These are phyloP conservation scores for Elephantulus edwardii DNA, from an alignment of 2,113 vertebrate species.

Conservation along the genomic window DNA sequence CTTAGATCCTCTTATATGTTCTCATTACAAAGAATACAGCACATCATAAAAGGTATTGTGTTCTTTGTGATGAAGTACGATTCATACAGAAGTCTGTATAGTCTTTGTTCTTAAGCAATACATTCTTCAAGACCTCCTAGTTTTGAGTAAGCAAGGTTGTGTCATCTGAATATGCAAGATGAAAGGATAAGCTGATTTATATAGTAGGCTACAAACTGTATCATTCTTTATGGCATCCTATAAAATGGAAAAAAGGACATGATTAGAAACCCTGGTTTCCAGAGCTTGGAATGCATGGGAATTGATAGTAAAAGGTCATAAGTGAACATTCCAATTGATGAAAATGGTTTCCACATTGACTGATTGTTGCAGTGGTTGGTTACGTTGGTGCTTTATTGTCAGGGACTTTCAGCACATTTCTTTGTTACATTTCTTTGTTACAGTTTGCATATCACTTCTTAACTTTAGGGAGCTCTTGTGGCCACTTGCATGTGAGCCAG, in stretches of 20 bases:
- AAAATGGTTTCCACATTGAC: neutral
- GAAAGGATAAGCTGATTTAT: too few species aligned
- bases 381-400: neutral
- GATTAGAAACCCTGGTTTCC: neutral
- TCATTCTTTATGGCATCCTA: neutral
- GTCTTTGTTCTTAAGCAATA: too few species aligned
- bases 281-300: neutral
- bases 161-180: too few species aligned
- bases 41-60: too few species aligned
- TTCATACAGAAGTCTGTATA: too few species aligned
- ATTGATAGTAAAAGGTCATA: neutral
- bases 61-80: too few species aligned
- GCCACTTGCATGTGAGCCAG: neutral
- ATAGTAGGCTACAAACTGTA: neutral
- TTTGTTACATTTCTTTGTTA: neutral
- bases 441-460: neutral
- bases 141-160: too few species aligned
- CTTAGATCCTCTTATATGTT: too few species aligned
- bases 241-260: neutral
- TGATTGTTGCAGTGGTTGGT: neutral
- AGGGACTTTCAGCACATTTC: neutral
- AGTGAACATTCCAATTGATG: rapidly evolving
- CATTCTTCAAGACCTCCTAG: too few species aligned
- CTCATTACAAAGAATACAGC: too few species aligned
- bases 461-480: too few species aligned